A percentile compares a stretch with the other conserved stretches of the same genome.
Evolutionary conservation across 2,113 vertebrate genomes (phyloP).

Genomic region (Barbus barbus): DNA sequence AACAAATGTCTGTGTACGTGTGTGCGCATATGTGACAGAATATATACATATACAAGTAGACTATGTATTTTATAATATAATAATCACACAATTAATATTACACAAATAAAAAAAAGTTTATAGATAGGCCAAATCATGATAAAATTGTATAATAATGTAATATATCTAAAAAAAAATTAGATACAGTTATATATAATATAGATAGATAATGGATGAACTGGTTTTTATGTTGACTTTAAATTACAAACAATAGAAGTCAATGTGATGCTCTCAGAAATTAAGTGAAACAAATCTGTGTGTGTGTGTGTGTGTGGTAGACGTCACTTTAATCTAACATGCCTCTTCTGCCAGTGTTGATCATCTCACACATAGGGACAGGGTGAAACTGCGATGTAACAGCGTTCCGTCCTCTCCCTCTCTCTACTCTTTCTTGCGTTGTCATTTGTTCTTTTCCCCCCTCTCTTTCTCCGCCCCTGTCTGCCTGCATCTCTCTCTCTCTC

Average conservation of each 20-base stretch:
- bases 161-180: too few relatives aligned
- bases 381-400: slow-evolving; percentile 38
- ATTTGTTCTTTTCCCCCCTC: slow-evolving; percentile 11
- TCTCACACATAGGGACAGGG: slow-evolving; percentile 52
- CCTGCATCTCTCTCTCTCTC: not conserved
- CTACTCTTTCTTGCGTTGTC: not conserved
- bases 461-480: not conserved
- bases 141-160: too few relatives aligned
- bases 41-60: too few relatives aligned
- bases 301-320: slow-evolving; percentile 30
- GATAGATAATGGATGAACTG: too few relatives aligned
- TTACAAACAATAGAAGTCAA: not conserved
- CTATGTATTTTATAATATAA: too few relatives aligned
- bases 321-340: slow-evolving; percentile 36
- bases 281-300: slow-evolving; percentile 1
- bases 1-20: slow-evolving; percentile 60
- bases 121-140: too few relatives aligned
- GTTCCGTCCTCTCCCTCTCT: not conserved
- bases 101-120: too few relatives aligned
- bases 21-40: slow-evolving; percentile 6
- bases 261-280: not conserved
- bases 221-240: not conserved
- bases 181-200: too few relatives aligned
- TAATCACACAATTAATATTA: too few relatives aligned
- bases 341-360: slow-evolving; percentile 50